A percentile compares a stretch with the other conserved stretches of the same genome.
Conservation (phyloP, 1,140 invertebrate genomes). For the Pachyrhynchus sulphureomaculatus region DNA sequence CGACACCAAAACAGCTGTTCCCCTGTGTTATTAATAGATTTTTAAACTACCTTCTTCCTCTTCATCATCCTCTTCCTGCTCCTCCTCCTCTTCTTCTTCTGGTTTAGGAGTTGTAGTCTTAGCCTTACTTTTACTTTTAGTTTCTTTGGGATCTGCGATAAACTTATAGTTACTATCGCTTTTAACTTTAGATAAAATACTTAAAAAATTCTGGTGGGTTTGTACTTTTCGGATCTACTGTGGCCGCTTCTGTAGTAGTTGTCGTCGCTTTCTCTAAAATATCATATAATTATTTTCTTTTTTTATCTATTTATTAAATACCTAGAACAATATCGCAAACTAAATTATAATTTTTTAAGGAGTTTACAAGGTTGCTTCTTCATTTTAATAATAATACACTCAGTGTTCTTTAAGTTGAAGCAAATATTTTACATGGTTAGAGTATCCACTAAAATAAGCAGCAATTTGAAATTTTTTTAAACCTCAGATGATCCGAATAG, state of each 20-base stretch:
- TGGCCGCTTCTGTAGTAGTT: slow-evolving; percentile 23
- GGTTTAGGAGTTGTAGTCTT: slow-evolving; percentile 27
- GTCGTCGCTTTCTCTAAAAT: slow-evolving; percentile 1
- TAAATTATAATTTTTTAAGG: not conserved
- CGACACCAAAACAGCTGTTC: too few species aligned
- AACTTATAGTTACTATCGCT: slow-evolving; percentile 39
- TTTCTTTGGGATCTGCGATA: slow-evolving; percentile 41
- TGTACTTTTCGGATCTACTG: slow-evolving; percentile 32
- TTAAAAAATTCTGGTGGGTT: slow-evolving; percentile 44
- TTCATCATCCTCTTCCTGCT: slow-evolving; percentile 34
- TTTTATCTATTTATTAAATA: not conserved
- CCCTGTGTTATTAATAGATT: too few species aligned
- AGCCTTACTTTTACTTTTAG: slow-evolving; percentile 23
- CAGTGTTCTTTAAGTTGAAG: too few species aligned
- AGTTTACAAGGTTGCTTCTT: too few species aligned
- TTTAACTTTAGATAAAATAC: slow-evolving; percentile 42
- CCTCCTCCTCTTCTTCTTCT: slow-evolving; percentile 33
- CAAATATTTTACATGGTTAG: too few species aligned
- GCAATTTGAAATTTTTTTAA: too few species aligned
- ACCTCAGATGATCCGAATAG: too few species aligned
- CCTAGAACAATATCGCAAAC: not conserved
- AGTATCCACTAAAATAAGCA: too few species aligned
- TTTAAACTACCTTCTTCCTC: not conserved
- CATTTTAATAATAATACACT: too few species aligned
- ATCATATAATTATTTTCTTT: not conserved